Evolutionary conservation across 2,888 invertebrate species (phyloP), one percentile per base, ranked within the genome.

Genomic region (Chromoteleia sp.): DNA sequence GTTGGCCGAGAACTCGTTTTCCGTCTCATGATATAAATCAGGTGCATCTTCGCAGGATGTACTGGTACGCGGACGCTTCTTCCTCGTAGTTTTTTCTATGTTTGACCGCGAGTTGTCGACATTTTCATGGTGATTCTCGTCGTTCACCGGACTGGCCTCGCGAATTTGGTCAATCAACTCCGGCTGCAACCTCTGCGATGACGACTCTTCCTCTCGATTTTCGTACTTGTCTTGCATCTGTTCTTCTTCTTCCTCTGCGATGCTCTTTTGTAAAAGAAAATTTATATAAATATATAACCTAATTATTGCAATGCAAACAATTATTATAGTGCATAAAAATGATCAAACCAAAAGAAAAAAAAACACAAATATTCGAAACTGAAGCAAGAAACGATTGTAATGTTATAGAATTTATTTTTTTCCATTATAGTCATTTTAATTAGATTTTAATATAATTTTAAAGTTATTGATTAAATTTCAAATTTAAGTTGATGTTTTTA

Each of bases 121-220:
- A 81, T 83, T 81, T 85, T 84, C 79, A 50, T 71, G 70, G 84
- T 87, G 87, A 74, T 89, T 90, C 52, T 90, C 89, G 33, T 89
- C 87, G 75, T 89, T 90, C 0, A 85, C 84, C 0, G 84, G 81
- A 10, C 87, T 83, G 10, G 84, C 84, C 3, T 86, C 86, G n/a
- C 83, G 79, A 0, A 79, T 21, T 29, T 84, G 81, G 0, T 76
- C 81, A 0, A 77, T 52, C 10, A 52, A 36, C 7, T 81, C 65
- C 6, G 65, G 29, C 2, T 41, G 43, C 63, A 67, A 10, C 15
- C 41, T 77, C 36, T 65, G 63, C 15, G 17, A 30, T 12, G 8
- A 14, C 4, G 50, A 17, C 3, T 58, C 25, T 17, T 80, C 63
- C 1, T 12, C 29, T 14, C 14, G 14, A 0, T 45, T 8, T 15